phyloP scores from a whole-genome alignment of 2,797 vertebrate species.

The Gambusia yucatana region DNA sequence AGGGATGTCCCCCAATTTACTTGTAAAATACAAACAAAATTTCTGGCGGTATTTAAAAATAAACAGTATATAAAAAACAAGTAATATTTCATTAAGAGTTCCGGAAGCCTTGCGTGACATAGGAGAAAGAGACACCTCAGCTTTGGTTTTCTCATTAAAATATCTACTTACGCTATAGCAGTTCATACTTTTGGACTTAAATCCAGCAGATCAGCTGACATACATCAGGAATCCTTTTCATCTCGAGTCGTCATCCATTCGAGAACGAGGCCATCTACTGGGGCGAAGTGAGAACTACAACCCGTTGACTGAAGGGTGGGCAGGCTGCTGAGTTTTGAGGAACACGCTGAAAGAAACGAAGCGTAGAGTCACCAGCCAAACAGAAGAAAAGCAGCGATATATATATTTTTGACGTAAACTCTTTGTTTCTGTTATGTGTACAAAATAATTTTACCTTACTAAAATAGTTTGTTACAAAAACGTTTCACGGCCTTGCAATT shows the following conservation, averaged over 20 bases:
- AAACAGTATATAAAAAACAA: neutral
- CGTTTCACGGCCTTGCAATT: neutral
- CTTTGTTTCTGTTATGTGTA: neutral
- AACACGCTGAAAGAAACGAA: neutral
- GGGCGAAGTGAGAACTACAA: conserved; percentile 49
- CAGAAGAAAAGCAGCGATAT: neutral
- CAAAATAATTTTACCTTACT: neutral
- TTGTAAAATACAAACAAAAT: neutral
- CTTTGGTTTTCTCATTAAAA: neutral
- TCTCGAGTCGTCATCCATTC: conserved; percentile 47
- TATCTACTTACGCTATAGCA: neutral
- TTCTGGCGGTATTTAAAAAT: neutral
- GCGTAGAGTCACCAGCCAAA: neutral
- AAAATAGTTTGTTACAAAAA: neutral
- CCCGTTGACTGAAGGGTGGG: neutral
- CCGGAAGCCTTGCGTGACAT: neutral
- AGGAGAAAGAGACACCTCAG: neutral
- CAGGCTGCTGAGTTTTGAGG: neutral
- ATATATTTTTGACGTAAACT: neutral
- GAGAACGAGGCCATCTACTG: conserved; percentile 75
- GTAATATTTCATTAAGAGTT: neutral
- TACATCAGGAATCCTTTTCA: neutral
- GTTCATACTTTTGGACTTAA: neutral
- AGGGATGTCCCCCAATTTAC: neutral
- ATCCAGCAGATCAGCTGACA: conserved; percentile 4